Evolutionary conservation across 2,113 vertebrate species (phyloP).

Genomic region (Heloderma charlesbogerti): DNA sequence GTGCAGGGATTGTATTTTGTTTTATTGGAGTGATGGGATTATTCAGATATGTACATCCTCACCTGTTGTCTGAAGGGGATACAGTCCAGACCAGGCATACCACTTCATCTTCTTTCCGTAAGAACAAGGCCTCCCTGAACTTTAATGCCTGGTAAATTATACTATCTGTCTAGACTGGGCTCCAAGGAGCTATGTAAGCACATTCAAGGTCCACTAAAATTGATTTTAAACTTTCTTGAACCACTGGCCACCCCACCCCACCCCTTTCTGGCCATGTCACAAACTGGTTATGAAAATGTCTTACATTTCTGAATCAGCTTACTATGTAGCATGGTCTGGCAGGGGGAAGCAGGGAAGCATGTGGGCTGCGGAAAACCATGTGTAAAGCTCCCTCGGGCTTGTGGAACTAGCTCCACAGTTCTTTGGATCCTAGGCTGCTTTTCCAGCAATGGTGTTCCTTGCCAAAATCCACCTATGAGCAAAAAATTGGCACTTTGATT

Average conservation of each 20-base stretch:
- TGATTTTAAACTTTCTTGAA: background rate
- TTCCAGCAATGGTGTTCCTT: background rate
- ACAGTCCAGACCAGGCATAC: background rate
- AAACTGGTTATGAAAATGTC: background rate
- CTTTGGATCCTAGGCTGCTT: background rate
- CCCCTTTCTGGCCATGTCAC: background rate
- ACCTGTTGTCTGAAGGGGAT: background rate
- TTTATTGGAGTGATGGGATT: background rate
- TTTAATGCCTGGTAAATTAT: background rate
- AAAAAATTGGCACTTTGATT: background rate
- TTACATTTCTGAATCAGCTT: background rate
- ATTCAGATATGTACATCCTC: background rate
- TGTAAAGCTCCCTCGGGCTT: background rate
- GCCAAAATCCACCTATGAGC: slow-evolving; percentile 20
- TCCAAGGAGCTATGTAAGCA: background rate
- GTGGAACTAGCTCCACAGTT: background rate
- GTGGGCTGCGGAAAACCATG: background rate
- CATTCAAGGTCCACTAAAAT: background rate
- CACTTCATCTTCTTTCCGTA: background rate
- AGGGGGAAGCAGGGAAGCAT: background rate
- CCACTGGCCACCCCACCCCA: no score
- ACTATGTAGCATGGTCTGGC: background rate
- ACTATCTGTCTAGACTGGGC: background rate
- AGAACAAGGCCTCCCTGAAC: background rate
- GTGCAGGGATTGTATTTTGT: background rate